Evolutionary conservation across 2,113 vertebrate genomes (phyloP).

Genomic region (Callocephalon fimbriatum): DNA sequence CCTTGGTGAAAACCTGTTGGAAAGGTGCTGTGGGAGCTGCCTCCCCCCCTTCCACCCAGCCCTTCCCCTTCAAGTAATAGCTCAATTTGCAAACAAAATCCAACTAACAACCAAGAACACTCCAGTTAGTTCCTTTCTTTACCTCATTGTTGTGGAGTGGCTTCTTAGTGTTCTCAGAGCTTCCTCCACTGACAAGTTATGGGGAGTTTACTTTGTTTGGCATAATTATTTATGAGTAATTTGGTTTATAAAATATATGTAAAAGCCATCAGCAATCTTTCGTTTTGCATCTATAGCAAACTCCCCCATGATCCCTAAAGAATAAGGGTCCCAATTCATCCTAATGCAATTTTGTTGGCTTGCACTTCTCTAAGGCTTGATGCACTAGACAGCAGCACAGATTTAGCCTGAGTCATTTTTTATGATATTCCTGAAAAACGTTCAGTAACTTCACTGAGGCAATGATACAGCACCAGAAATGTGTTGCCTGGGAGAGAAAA

Average conservation of each 20-base stretch:
- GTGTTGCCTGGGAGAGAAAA: not conserved
- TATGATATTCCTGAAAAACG: not conserved
- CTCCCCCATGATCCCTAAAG: not conserved
- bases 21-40: not conserved
- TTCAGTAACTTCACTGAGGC: not conserved
- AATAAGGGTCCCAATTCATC: not conserved
- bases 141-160: rapidly evolving
- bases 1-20: not conserved
- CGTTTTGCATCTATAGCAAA: not conserved
- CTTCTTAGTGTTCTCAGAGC: not conserved
- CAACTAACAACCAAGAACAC: rapidly evolving
- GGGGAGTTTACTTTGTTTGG: not conserved
- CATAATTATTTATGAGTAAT: not conserved
- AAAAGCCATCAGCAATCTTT: not conserved
- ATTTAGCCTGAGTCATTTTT: not conserved
- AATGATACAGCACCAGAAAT: not conserved
- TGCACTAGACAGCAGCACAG: not conserved
- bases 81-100: not conserved
- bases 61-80: not conserved
- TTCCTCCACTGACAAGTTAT: not conserved
- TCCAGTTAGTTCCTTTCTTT: not conserved
- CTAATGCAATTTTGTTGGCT: not conserved
- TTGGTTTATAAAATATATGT: not conserved
- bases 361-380: not conserved
- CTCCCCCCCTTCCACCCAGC: not conserved